Evolutionary conservation across 1,140 invertebrate genomes (phyloP), one percentile per base, ranked within the genome.

Genomic region (Coelopa frigida): DNA sequence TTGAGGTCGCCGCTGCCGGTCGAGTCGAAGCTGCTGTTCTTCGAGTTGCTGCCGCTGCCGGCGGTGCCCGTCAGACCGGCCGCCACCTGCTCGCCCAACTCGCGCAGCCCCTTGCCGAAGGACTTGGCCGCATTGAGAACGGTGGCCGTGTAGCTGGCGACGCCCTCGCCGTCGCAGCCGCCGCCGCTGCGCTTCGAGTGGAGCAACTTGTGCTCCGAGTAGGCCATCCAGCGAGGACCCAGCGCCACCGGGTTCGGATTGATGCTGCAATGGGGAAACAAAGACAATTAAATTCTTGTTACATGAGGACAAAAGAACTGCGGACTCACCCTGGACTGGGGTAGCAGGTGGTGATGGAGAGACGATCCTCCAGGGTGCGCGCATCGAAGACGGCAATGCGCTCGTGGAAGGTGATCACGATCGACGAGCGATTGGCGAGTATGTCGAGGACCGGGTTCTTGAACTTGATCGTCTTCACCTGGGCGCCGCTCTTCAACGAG

Each of bases 91-190:
- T 96, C 94, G n/a, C 93, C 87, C 46, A 98, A 75, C 39, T 92
- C 91, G 3, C 85, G 78, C 12, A 91, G 62, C 6, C 88, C 88
- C 65, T 88, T 87, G 21, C 87, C 86, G 7, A 92, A 70, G 14
- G 84, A 92, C 73, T 97, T 97, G 17, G 94, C 94, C 17, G 93
- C 93, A 71, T 94, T 92, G 12, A 98, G 78, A 36, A 97, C 87
- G 1, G 91, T 94, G 1, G 94, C 92, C 40, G 93, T 94, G 61
- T 97, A 97, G 55, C 92, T 95, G 58, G 89, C 84, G 8, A 87
- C 74, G n/a, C 77, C 77, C 59, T 78, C 77, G 26, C 73, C 80
- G 67, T 85, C 83, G 67, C 83, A 84, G 3, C 92, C 92, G 4
- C 91, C 92, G 59, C 84, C 86, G 65, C 89, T 93, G 56, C 89